Base-by-base conservation (phyloP, 1,140 invertebrate species). In the Cydia splendana region DNA sequence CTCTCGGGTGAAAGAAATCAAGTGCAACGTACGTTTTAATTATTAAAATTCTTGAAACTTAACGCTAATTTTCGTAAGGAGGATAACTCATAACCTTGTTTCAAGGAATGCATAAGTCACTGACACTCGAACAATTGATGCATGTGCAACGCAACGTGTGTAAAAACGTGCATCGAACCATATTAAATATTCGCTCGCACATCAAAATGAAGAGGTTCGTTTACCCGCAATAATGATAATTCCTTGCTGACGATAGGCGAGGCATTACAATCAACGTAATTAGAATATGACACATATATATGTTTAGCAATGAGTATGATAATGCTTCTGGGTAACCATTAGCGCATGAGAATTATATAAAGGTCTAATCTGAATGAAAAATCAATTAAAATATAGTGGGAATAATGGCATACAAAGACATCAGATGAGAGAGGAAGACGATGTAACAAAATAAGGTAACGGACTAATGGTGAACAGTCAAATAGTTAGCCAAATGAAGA, bases 251-350 rank as follows among this genome's bases (percentile, higher is more conserved):
- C 71, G 30, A 79, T 78, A 79, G 67, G 74, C 76, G 28, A 79
- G 74, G 80, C 77, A 80, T 81, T 67, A 53, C 76, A 81, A 81
- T 81, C 77, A 79, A 78, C 42, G 67, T 83, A 67, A 80, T 83
- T 80, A 80, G 77, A 81, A 78, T 76, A 78, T 51, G 34, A 53
- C 51, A 57, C 30, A 28, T 65, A 18, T 65, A 18, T 24, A 65
- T 12, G 53, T 62, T 18, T 62, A 62, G 20, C 57, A 62, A 62
- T 62, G 57, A 20, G 18, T 24, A 62, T 62, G 57, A 62, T 62
- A 57, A 57, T 57, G n/a, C 15, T 57, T 57, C 53, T 57, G 53
- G 15, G 18, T 24, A 62, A 7, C 57, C 7, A 24, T 24, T 62
- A 53, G 51, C 51, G n/a, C 51, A 18, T 18, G 45, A 20, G 57